Percentiles rank a stretch among this genome's conserved stretches.
Conservation (phyloP, 1,140 invertebrate genomes). For the Ruditapes philippinarum region DNA sequence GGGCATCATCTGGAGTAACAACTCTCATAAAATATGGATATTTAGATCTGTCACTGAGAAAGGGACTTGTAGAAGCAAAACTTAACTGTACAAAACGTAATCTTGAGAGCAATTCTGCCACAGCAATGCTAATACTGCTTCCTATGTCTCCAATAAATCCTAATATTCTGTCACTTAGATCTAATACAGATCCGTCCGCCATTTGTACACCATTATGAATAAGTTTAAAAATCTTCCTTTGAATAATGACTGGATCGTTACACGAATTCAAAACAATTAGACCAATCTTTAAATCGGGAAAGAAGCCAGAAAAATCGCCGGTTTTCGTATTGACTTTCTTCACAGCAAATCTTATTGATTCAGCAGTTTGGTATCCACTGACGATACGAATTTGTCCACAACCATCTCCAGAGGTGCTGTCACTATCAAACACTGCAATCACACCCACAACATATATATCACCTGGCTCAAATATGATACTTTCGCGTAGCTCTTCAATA, state of each 20-base stretch:
- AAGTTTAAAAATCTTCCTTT: conserved; percentile 42
- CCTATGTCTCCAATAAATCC: conserved; percentile 58
- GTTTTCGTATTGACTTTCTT: background rate
- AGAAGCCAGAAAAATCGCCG: background rate
- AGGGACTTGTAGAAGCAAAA: conserved; percentile 91
- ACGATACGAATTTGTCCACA: conserved; percentile 13
- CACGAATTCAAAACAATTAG: conserved; percentile 50
- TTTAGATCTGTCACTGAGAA: conserved; percentile 91
- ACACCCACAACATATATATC: conserved; percentile 62
- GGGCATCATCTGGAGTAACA: conserved; percentile 93
- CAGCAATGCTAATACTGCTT: conserved; percentile 58
- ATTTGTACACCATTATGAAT: background rate
- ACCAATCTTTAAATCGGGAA: conserved; percentile 36
- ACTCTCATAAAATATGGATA: conserved; percentile 93
- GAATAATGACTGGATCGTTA: conserved; percentile 35
- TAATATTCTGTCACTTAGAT: conserved; percentile 75
- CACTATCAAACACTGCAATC: background rate
- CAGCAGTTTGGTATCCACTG: conserved; percentile 9
- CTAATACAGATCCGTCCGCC: conserved; percentile 70
- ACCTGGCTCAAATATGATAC: conserved; percentile 46
- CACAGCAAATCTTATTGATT: conserved; percentile 11
- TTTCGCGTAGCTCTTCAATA: conserved; percentile 37
- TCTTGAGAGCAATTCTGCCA: conserved; percentile 38
- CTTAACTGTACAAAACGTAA: conserved; percentile 89
- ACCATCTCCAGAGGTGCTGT: background rate